Evolutionary conservation across 2,113 vertebrate genomes (phyloP).

Genomic region (Ophiodon elongatus): DNA sequence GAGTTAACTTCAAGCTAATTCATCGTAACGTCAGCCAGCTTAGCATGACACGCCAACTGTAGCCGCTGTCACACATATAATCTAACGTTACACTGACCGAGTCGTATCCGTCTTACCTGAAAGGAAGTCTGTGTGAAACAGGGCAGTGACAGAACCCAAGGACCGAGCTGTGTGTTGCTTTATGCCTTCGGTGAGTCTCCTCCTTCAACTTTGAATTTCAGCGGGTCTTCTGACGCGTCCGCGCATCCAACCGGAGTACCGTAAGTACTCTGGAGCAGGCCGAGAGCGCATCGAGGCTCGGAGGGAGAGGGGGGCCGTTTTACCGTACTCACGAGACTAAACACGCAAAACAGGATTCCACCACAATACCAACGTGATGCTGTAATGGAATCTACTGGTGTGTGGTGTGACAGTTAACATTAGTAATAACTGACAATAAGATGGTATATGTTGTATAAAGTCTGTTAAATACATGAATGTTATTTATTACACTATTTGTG

Average conservation of each 20-base stretch:
- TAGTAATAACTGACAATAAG: background rate
- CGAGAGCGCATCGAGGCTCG: background rate
- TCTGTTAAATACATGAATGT: background rate
- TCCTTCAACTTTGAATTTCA: constrained; percentile 84
- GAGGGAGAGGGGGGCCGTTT: background rate
- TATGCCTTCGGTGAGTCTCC: constrained; percentile 13
- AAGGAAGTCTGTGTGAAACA: background rate
- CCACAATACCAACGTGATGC: background rate
- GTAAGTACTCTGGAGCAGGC: background rate
- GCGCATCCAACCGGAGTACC: background rate
- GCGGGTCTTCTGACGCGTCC: constrained; percentile 63
- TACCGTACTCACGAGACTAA: constrained; percentile 1
- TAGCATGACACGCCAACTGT: background rate
- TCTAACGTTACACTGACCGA: rapidly evolving
- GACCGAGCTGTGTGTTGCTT: constrained; percentile 1
- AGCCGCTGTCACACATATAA: background rate
- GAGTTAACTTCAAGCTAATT: background rate
- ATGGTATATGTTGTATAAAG: background rate
- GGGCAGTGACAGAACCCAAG: background rate
- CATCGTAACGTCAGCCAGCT: constrained; percentile 5
- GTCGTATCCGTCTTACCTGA: constrained; percentile 50
- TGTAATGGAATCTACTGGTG: background rate
- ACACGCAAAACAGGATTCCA: background rate
- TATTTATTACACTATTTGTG: background rate
- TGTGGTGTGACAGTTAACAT: background rate